These are phyloP conservation scores for Urocitellus parryii DNA, from an alignment of 2,113 vertebrate species.

Conservation along the genomic window DNA sequence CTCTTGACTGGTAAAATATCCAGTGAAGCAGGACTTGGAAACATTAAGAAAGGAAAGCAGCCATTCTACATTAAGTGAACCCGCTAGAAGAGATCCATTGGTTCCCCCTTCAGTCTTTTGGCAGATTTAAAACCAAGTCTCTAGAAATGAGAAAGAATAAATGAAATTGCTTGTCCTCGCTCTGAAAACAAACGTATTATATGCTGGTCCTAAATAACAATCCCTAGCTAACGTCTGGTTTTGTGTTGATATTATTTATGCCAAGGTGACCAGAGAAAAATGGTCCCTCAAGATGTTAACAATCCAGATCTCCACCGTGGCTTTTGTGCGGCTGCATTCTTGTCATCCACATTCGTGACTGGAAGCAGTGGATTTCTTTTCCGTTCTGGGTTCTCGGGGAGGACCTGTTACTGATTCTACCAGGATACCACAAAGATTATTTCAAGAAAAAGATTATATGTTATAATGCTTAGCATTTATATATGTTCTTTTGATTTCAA, in stretches of 20 bases:
- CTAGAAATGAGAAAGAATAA: conserved; percentile 29
- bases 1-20: not conserved
- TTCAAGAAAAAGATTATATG: conserved; percentile 67
- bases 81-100: not conserved
- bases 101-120: not conserved
- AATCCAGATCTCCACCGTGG: not conserved
- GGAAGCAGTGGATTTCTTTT: not conserved
- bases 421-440: conserved; percentile 53
- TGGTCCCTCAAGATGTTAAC: not conserved
- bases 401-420: not conserved
- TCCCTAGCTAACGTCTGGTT: not conserved
- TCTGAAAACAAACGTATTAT: conserved; percentile 61
- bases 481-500: conserved; percentile 79
- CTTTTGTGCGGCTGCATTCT: fast-evolving
- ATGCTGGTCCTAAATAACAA: not conserved
- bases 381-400: not conserved
- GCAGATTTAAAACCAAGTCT: conserved; percentile 30
- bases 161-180: conserved; percentile 2
- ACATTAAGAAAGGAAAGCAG: conserved; percentile 35
- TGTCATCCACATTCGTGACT: not conserved
- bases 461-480: conserved; percentile 79
- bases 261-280: not conserved
- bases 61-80: not conserved
- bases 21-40: not conserved
- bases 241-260: not conserved